Conservation (phyloP, 2,888 invertebrate genomes). For the Aspidiotus destructor region DNA sequence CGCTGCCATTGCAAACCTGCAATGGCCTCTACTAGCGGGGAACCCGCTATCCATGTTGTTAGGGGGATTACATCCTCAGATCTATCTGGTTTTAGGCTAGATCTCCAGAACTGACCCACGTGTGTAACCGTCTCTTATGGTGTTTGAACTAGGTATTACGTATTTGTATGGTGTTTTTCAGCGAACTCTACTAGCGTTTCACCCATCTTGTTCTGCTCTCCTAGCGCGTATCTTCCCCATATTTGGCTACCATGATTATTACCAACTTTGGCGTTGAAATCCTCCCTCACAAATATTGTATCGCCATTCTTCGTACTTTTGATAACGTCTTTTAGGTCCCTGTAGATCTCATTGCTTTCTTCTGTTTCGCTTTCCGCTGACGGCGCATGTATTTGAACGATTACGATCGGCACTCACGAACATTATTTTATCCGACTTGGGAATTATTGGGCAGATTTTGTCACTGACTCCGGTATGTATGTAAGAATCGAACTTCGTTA, state of each 20-base stretch:
- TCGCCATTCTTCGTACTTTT: not conserved
- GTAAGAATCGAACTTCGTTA: too few species aligned
- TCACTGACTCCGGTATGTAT: not conserved
- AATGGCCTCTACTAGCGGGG: too few species aligned
- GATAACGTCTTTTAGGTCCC: slow-evolving; percentile 1
- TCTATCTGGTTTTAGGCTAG: slow-evolving; percentile 9
- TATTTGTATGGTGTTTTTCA: slow-evolving; percentile 3
- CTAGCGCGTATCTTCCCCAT: not conserved
- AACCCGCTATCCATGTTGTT: too few species aligned
- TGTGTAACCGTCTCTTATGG: slow-evolving; percentile 14
- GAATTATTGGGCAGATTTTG: not conserved
- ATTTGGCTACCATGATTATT: slow-evolving; percentile 2
- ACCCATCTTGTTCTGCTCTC: slow-evolving; percentile 15
- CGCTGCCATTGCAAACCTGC: too few species aligned
- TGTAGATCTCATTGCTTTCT: not conserved
- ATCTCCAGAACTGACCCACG: slow-evolving; percentile 11
- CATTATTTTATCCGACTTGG: not conserved
- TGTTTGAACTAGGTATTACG: slow-evolving; percentile 18
- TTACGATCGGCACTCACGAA: not conserved
- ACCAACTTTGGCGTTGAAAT: slow-evolving; percentile 6
- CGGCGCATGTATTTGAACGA: too few species aligned
- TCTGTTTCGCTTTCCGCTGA: slow-evolving; percentile 5
- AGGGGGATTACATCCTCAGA: too few species aligned
- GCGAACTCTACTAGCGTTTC: slow-evolving; percentile 20
- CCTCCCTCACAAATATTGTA: not conserved